Evolutionary conservation across 2,113 vertebrate genomes (phyloP).

Genomic region (Baryphthengus martii): DNA sequence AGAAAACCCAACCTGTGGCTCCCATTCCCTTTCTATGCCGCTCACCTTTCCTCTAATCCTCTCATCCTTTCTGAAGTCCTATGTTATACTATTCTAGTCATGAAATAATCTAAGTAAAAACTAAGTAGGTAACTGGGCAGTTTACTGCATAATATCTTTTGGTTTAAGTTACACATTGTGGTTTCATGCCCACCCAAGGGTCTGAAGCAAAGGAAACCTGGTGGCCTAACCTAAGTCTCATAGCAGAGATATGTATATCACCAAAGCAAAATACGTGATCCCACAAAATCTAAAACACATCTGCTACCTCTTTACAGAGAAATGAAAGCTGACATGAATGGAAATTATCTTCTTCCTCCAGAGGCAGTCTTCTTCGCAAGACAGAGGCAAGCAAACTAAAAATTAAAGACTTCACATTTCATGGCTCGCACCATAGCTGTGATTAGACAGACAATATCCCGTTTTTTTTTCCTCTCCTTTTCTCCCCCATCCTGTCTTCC

Average conservation of each 20-base stretch:
- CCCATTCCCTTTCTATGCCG: not conserved
- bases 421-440: constrained; percentile 4
- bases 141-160: constrained; percentile 18
- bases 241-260: constrained; percentile 6
- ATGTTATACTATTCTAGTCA: not conserved
- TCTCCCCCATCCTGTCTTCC: not conserved
- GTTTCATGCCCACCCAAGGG: constrained; percentile 33
- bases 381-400: constrained; percentile 53
- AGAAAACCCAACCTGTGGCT: constrained; percentile 1
- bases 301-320: constrained; percentile 54
- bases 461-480: not conserved
- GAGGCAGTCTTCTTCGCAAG: constrained; percentile 54
- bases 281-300: constrained; percentile 70
- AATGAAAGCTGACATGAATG: constrained; percentile 61
- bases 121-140: not conserved
- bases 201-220: constrained; percentile 62
- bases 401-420: constrained; percentile 58
- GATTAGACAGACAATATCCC: constrained; percentile 13
- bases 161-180: not conserved
- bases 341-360: constrained; percentile 69
- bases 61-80: not conserved
- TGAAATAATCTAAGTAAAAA: constrained; percentile 41
- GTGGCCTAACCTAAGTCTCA: constrained; percentile 59
- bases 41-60: not conserved
- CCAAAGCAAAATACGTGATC: constrained; percentile 64